Evolutionary conservation across 2,113 vertebrate species (phyloP).

Genomic region (Platichthys flesus): DNA sequence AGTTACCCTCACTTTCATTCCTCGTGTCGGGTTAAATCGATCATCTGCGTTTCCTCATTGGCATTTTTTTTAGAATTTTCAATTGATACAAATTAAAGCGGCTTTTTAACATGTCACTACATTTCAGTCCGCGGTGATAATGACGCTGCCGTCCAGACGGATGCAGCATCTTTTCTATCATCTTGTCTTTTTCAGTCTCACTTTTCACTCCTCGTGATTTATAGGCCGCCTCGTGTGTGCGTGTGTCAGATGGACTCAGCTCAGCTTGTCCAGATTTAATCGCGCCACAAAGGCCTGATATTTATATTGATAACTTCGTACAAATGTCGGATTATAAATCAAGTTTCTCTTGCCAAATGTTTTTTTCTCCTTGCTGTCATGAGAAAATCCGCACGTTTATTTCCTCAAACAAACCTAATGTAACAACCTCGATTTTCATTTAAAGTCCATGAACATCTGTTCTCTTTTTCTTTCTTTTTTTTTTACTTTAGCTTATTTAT

Average conservation of each 20-base stretch:
- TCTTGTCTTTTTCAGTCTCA: slow-evolving; percentile 30
- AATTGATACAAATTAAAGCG: slow-evolving; percentile 9
- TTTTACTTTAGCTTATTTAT: neutral
- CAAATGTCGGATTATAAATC: neutral
- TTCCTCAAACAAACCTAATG: neutral
- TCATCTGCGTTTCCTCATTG: neutral
- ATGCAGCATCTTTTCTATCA: neutral
- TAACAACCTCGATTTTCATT: neutral
- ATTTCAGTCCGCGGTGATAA: neutral
- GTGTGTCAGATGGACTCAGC: neutral
- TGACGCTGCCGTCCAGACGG: neutral
- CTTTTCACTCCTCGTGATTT: slow-evolving; percentile 23
- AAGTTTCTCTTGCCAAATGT: neutral
- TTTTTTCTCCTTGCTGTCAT: neutral
- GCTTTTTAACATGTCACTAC: neutral
- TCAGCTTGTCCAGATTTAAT: neutral
- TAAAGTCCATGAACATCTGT: neutral
- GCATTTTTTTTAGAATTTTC: slow-evolving; percentile 1
- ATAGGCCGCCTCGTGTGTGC: slow-evolving; percentile 14
- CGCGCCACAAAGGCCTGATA: neutral
- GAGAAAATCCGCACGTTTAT: neutral
- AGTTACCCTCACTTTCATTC: neutral
- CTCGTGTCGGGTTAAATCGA: neutral
- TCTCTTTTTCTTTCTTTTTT: neutral
- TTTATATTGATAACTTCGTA: neutral